Evolutionary conservation across 2,797 vertebrate genomes (phyloP).

Genomic region (Hippocampus kuda): DNA sequence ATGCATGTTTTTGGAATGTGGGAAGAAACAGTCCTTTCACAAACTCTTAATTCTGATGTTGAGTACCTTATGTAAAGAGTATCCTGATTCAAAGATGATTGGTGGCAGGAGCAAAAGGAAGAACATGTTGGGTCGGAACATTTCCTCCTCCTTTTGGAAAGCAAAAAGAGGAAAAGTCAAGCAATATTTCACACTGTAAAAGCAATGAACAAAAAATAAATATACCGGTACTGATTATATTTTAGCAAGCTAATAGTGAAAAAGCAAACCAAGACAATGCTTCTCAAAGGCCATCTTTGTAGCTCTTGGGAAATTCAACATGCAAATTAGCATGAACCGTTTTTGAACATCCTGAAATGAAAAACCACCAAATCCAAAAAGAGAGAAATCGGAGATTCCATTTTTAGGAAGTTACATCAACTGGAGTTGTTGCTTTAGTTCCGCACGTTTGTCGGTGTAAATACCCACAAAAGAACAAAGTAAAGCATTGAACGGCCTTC

Average conservation of each 20-base stretch:
- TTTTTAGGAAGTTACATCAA: neutral
- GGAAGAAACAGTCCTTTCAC: no score
- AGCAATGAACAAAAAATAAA: neutral
- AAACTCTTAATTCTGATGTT: slow-evolving; percentile 3
- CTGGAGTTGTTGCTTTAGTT: neutral
- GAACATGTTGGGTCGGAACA: slow-evolving; percentile 99
- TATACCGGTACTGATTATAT: no score
- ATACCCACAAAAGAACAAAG: neutral
- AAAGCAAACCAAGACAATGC: neutral
- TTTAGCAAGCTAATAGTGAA: neutral
- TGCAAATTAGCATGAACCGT: neutral
- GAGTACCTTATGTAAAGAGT: slow-evolving; percentile 91
- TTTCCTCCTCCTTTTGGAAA: slow-evolving; percentile 85
- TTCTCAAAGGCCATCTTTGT: neutral
- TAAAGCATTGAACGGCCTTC: no score
- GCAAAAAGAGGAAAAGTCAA: slow-evolving; percentile 14
- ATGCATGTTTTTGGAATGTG: no score
- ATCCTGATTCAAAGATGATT: slow-evolving; percentile 98
- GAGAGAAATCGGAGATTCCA: neutral
- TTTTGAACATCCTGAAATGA: neutral
- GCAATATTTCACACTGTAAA: neutral
- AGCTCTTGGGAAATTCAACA: neutral
- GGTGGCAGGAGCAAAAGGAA: slow-evolving; percentile 94
- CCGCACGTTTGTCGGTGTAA: neutral
- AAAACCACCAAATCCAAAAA: neutral